These are phyloP conservation scores for Apis laboriosa DNA, from an alignment of 1,140 invertebrate genomes.

Conservation along the genomic window DNA sequence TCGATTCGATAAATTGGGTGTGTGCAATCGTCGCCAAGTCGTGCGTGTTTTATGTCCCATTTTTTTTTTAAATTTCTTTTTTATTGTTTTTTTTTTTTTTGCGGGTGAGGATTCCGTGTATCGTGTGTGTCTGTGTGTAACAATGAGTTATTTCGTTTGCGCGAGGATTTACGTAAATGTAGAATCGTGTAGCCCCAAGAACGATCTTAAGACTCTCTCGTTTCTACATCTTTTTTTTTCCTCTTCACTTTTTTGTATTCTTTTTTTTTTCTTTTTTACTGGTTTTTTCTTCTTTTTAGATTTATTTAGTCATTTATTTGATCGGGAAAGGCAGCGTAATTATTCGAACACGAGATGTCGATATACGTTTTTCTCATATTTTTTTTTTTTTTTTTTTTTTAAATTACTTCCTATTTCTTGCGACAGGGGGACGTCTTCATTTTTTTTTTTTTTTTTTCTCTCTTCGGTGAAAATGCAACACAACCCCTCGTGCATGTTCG, in stretches of 20 bases:
- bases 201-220: slow-evolving; percentile 5
- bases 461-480: background rate
- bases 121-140: background rate
- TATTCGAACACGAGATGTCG: slow-evolving; percentile 67
- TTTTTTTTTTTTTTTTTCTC: background rate
- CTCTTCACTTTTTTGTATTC: background rate
- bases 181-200: slow-evolving; percentile 1
- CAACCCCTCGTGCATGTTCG: slow-evolving; percentile 36
- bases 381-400: background rate
- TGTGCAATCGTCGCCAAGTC: slow-evolving; percentile 38
- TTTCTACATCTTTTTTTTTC: background rate
- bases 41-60: background rate
- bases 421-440: background rate
- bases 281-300: slow-evolving; percentile 9
- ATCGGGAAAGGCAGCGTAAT: slow-evolving; percentile 71
- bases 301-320: slow-evolving; percentile 51
- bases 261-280: background rate
- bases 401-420: background rate
- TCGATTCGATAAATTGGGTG: slow-evolving; percentile 34
- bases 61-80: background rate
- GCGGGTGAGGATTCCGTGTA: background rate
- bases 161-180: slow-evolving; percentile 19
- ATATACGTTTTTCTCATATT: slow-evolving; percentile 41
- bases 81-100: background rate
- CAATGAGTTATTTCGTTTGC: background rate